Evolutionary conservation across 2,888 invertebrate genomes (phyloP), one percentile per base, ranked within the genome.

Genomic region (Orthosia incerta): DNA sequence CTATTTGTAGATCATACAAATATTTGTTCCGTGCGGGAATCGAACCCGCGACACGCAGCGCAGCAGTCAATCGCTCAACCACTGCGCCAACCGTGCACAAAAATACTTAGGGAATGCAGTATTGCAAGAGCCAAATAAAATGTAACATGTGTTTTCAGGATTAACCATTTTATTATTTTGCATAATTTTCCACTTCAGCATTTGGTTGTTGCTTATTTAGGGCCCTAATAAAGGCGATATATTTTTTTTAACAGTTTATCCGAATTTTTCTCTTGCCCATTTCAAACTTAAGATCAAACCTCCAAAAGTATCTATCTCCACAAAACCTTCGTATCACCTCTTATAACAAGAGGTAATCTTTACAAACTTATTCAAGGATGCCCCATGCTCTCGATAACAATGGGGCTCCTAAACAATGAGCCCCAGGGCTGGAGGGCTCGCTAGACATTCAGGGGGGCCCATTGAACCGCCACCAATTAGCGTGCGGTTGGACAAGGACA

Each of bases 381-480:
- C 50, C 53, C 16, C 31, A 16, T 46, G 12, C 63, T 61, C 82
- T 57, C 48, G 53, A 63, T 53, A 70, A 86, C 84, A 79, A 83
- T 72, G 50, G 69, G 56, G 39, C n/a, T 50, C 16, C 57, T 55
- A 60, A 78, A 84, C 85, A 83, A 83, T 83, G 50, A 48, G 45
- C 57, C 53, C 65, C 65, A 71, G 78, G 13, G 45, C 57, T 66
- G 59, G 55, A 68, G 74, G 45, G 71, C 67, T 72, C 55, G 63
- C 72, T 18, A 50, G 71, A 57, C 20, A 59, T 64, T 83, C 65
- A 62, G 59, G 66, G 60, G 60, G 63, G 59, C 12, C 74, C 74
- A 77, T 80, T 84, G 76, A 80, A 73, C 78, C 63, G 73, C 18
- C 31, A 59, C 71, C 82, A 85, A 85, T 85, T 86, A 86, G 74